phyloP scores from a whole-genome alignment of 2,113 vertebrate genomes.

The Psittacus erithacus region DNA sequence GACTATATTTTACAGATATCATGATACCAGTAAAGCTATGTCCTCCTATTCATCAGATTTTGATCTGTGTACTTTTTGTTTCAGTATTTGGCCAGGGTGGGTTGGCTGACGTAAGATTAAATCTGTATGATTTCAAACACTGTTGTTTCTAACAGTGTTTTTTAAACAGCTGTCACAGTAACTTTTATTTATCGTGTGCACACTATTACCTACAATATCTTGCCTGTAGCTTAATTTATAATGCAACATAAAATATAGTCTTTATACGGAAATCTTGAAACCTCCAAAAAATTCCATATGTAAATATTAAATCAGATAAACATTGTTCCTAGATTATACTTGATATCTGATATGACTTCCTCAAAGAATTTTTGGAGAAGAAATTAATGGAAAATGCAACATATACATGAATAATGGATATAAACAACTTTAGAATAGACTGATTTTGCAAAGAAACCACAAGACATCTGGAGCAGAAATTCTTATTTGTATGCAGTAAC shows the following conservation, averaged over 20 bases:
- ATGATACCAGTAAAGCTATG: neutral
- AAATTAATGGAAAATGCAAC: neutral
- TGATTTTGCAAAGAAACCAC: neutral
- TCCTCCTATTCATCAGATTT: neutral
- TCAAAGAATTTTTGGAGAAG: neutral
- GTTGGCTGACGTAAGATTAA: neutral
- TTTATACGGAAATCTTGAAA: neutral
- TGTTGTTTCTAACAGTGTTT: neutral
- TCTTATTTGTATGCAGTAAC: neutral
- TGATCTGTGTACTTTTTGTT: neutral
- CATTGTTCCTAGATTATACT: neutral
- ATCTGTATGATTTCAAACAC: neutral
- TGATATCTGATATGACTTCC: accelerated
- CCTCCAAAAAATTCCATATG: neutral
- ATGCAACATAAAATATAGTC: neutral
- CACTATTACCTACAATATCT: neutral
- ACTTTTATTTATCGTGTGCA: neutral
- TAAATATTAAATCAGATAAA: neutral
- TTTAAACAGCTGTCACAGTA: neutral
- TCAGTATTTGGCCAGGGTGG: neutral
- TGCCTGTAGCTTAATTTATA: neutral
- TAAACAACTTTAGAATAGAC: neutral
- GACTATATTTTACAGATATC: neutral
- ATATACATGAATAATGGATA: neutral
- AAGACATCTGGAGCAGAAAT: neutral